These are phyloP conservation scores for Drosophila pseudotakahashii DNA, from an alignment of 2,888 invertebrate genomes.

Conservation along the genomic window DNA sequence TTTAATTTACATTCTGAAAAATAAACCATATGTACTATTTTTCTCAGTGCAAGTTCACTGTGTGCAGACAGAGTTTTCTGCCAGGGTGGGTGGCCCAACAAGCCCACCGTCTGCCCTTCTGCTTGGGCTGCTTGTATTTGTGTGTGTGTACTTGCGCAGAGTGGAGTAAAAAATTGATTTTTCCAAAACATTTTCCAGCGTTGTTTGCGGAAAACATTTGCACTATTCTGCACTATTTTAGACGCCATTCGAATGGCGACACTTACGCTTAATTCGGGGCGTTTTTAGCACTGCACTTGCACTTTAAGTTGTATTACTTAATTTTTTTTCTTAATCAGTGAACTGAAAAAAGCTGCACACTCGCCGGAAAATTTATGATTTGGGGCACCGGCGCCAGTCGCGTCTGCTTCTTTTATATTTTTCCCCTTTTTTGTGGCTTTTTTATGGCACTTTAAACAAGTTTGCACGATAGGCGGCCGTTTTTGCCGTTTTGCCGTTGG, in stretches of 20 bases:
- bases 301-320: slow-evolving; percentile 10
- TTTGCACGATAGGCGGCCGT: slow-evolving; percentile 58
- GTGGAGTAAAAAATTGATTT: slow-evolving; percentile 73
- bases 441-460: slow-evolving; percentile 46
- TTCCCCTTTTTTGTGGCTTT: slow-evolving; percentile 31
- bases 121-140: slow-evolving; percentile 11
- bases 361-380: slow-evolving; percentile 44
- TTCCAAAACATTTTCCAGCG: slow-evolving; percentile 60
- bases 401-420: slow-evolving; percentile 33
- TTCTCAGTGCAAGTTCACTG: slow-evolving; percentile 6
- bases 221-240: slow-evolving; percentile 12
- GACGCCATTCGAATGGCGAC: slow-evolving; percentile 1
- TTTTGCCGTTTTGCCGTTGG: slow-evolving; percentile 33
- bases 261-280: slow-evolving; percentile 35
- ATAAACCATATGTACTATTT: not conserved
- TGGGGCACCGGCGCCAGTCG: slow-evolving; percentile 61
- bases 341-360: slow-evolving; percentile 35
- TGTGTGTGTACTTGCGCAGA: slow-evolving; percentile 53
- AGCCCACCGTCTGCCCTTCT: slow-evolving; percentile 17
- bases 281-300: slow-evolving; percentile 25
- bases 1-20: no score
- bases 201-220: slow-evolving; percentile 34
- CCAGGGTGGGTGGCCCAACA: slow-evolving; percentile 68
- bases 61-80: slow-evolving; percentile 32
- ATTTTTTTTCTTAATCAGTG: slow-evolving; percentile 17